Conservation (phyloP, 2,113 vertebrate species). For the Neolamprologus kungweensis region DNA sequence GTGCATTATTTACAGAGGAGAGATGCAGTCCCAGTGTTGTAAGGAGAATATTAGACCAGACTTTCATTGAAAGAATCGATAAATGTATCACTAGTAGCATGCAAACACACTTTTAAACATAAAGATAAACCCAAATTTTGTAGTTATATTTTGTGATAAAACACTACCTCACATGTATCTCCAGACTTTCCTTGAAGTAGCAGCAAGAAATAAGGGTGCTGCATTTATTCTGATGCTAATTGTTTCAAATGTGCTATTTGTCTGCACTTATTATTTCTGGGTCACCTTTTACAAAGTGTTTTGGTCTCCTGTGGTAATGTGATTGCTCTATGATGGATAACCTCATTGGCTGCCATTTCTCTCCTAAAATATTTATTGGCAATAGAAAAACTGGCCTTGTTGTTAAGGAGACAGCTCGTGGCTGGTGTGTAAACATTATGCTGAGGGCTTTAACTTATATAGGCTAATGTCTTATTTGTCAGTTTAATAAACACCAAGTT, state of each 20-base stretch:
- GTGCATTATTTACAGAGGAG: neutral
- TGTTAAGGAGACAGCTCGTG: neutral
- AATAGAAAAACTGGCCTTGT: neutral
- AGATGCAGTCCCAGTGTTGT: neutral
- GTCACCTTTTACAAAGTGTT: neutral
- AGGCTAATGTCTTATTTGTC: neutral
- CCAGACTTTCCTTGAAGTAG: neutral
- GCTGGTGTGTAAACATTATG: neutral
- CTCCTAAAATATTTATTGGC: neutral
- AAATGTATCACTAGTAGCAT: neutral
- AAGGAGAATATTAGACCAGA: neutral
- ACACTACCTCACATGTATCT: neutral
- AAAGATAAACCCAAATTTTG: neutral
- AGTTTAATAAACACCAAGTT: neutral
- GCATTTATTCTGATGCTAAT: neutral
- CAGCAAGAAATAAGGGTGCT: neutral
- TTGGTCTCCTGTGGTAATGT: neutral
- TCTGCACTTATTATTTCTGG: neutral
- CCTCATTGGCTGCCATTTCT: neutral
- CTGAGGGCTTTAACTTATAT: neutral
- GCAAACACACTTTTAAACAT: neutral
- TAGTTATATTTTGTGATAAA: neutral
- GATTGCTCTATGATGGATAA: neutral
- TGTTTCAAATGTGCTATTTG: neutral
- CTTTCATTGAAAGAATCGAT: neutral